phyloP scores from a whole-genome alignment of 1,140 invertebrate species.

The Semibalanus balanoides region DNA sequence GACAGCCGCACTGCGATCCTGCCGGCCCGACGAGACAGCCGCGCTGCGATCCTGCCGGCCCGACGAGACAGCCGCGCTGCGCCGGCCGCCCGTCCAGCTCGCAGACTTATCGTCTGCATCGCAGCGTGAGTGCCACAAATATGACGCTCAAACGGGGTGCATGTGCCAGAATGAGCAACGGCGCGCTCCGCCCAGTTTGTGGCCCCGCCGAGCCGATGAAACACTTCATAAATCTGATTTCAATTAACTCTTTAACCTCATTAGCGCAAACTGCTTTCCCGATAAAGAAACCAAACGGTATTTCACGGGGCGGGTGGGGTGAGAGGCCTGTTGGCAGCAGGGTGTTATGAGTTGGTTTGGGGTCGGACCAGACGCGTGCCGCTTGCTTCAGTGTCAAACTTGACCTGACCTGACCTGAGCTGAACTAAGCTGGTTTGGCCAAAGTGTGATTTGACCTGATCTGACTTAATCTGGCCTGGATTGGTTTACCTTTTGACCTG shows the following conservation, averaged over 20 bases:
- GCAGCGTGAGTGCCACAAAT: background rate
- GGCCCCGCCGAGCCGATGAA: background rate
- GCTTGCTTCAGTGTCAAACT: too few species aligned
- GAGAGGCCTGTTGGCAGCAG: background rate
- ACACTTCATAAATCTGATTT: background rate
- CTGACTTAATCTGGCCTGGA: too few species aligned
- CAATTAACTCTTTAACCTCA: background rate
- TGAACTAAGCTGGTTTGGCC: too few species aligned
- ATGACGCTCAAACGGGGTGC: background rate
- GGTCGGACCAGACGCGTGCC: background rate
- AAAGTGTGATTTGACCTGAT: too few species aligned
- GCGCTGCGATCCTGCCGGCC: too few species aligned
- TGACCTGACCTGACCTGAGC: too few species aligned
- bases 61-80: too few species aligned
- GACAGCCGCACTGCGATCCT: too few species aligned
- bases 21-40: too few species aligned
- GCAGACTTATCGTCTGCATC: background rate
- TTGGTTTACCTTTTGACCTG: too few species aligned
- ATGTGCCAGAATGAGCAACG: background rate
- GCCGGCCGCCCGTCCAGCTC: too few species aligned
- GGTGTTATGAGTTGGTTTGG: background rate
- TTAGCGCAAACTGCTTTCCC: background rate
- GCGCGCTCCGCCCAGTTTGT: background rate
- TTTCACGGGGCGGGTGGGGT: too few species aligned
- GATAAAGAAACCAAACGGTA: background rate